Base-by-base conservation (phyloP, 2,888 invertebrate genomes). In the Crioceris asparagi region DNA sequence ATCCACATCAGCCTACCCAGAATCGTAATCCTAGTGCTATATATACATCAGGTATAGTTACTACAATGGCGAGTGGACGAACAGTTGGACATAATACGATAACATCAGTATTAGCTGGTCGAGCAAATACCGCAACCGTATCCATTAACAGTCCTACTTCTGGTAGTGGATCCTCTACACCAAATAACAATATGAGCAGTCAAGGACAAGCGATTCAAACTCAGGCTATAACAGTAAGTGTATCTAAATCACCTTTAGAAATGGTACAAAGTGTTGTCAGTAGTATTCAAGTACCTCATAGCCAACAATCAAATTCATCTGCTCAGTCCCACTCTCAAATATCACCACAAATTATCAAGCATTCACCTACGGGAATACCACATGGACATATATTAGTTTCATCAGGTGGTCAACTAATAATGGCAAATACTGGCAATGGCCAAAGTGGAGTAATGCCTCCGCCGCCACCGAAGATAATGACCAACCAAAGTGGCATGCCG, bases 11-110 rank as follows among this genome's bases (percentile, higher is more conserved):
- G 10, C n/a, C n/a, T n/a, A n/a, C n/a, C n/a, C n/a, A n/a, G n/a
- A n/a, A n/a, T n/a, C n/a, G n/a, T n/a, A n/a, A n/a, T n/a, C n/a
- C n/a, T n/a, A n/a, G n/a, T n/a, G n/a, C n/a, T 14, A 32, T 38
- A 16, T 45, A 41, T 36, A 47, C 51, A 21, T 61, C 62, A 1
- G 62, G 69, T 10, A 54, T 71, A 10, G 72, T 74, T 10, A 74
- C 73, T 1, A 74, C 74, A 2, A 74, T 75, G 72, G 82, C 82
- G 0, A 80, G 81, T 54, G 78, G 83, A 6, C 77, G 82, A 56
- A 83, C 83, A 1, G 78, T 77, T 2, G 81, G 82, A 21, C 74
- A 84, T 47, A 85, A 85, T 56, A 85, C 86, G 0, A 81, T 86
- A 14, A 87, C 86, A 0, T 83, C 80, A 0, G 84, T 85, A 2